Percentiles rank a stretch among this genome's conserved stretches.
phyloP scores from a whole-genome alignment of 1,140 invertebrate genomes.

The Drosophila subpulchrella region DNA sequence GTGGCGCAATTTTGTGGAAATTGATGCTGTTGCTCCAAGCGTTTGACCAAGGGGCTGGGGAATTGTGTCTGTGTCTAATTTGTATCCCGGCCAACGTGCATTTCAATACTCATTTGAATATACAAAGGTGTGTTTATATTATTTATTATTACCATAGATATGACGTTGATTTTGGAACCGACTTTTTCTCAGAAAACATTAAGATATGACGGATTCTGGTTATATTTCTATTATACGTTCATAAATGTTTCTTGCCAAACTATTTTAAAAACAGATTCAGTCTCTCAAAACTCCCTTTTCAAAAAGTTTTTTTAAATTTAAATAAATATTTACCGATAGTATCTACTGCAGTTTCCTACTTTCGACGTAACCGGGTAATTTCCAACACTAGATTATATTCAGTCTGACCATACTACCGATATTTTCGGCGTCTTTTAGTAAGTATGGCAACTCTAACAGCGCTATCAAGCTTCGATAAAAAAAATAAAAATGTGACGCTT shows the following conservation, averaged over 20 bases:
- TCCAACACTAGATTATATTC: background rate
- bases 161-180: background rate
- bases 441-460: conserved; percentile 19
- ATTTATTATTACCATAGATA: too few relatives aligned
- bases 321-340: too few relatives aligned
- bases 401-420: background rate
- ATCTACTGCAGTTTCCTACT: too few relatives aligned
- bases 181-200: too few relatives aligned
- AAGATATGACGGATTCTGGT: too few relatives aligned
- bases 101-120: conserved; percentile 41
- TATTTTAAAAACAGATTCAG: too few relatives aligned
- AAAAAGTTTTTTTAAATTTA: too few relatives aligned
- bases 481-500: background rate
- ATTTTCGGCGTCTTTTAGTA: background rate
- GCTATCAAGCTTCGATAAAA: conserved; percentile 32
- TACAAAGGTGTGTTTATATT: conserved; percentile 7
- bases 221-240: too few relatives aligned
- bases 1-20: conserved; percentile 73
- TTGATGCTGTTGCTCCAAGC: conserved; percentile 63
- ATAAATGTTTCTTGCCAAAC: too few relatives aligned
- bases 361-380: too few relatives aligned
- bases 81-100: conserved; percentile 5
- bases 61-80: conserved; percentile 24
- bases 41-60: conserved; percentile 22
- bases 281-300: too few relatives aligned